Evolutionary conservation across 30 jellyfish, hydroid and myxozoan species (phyloP).

Genomic region (Sanderia malayensis): DNA sequence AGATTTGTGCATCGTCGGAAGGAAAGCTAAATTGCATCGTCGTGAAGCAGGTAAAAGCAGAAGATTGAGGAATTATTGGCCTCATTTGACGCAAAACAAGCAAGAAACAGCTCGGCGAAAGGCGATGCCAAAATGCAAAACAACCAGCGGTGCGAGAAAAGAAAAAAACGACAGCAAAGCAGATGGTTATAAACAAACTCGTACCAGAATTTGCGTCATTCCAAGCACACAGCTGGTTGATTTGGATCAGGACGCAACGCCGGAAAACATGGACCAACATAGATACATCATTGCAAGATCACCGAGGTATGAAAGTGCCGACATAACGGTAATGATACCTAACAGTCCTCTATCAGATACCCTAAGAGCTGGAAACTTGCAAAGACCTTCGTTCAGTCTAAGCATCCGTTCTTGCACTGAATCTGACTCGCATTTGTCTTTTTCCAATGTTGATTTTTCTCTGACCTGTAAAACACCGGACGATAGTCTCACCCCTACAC

Average conservation of each 20-base stretch:
- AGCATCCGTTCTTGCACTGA: not conserved
- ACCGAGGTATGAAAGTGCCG: not conserved
- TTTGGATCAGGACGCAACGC: not conserved
- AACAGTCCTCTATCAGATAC: not conserved
- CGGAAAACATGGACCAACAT: constrained; percentile 6
- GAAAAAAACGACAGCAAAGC: not conserved
- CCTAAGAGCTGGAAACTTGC: not conserved
- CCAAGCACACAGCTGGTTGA: not conserved
- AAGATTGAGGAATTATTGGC: constrained; percentile 37
- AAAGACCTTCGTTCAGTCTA: not conserved
- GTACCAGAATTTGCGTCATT: not conserved
- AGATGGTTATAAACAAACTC: not conserved
- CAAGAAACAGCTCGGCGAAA: not conserved
- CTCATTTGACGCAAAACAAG: constrained; percentile 10
- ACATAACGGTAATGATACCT: constrained; percentile 12
- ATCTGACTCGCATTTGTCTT: constrained; percentile 25
- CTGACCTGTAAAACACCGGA: constrained; percentile 47
- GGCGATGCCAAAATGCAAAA: not conserved
- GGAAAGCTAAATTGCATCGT: constrained; percentile 33
- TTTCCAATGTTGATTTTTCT: constrained; percentile 39
- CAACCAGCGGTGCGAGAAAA: not conserved
- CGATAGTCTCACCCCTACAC: constrained; percentile 18
- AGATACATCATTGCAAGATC: constrained; percentile 11
- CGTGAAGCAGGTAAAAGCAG: constrained; percentile 34
- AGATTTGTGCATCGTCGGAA: constrained; percentile 46